A percentile compares a stretch with the other conserved stretches of the same genome.
phyloP scores from a whole-genome alignment of 2,888 invertebrate genomes.

The Hirtodrosophila cameraria region DNA sequence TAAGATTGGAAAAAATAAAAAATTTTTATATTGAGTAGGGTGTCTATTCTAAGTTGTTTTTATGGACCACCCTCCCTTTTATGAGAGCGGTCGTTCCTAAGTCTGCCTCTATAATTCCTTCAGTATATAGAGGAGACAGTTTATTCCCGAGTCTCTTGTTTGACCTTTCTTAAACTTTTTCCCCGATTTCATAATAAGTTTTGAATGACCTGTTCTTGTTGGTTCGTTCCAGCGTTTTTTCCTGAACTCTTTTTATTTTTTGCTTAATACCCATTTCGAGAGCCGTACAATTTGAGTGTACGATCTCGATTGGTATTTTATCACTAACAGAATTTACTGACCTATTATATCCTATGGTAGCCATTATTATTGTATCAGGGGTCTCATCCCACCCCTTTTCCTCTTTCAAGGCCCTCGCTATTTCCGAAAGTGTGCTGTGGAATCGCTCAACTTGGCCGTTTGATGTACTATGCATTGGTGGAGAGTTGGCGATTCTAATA shows the following conservation, averaged over 20 bases:
- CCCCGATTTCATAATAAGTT: neutral
- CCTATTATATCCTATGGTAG: neutral
- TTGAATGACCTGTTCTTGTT: too few species aligned
- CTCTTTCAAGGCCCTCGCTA: neutral
- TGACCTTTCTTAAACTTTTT: neutral
- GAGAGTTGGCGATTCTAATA: slow-evolving; percentile 1
- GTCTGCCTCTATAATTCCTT: slow-evolving; percentile 2
- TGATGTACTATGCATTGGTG: neutral
- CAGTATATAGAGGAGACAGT: slow-evolving; percentile 3
- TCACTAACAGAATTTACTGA: neutral
- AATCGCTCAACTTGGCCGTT: slow-evolving; percentile 5
- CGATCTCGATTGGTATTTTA: neutral
- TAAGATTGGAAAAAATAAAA: too few species aligned
- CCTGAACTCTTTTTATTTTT: neutral
- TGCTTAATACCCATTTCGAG: neutral
- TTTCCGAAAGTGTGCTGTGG: slow-evolving; percentile 1
- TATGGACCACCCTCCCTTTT: too few species aligned
- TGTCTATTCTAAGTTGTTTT: neutral
- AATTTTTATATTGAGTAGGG: neutral
- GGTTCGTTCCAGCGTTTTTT: slow-evolving; percentile 49
- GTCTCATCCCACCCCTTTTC: neutral
- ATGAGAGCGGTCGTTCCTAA: slow-evolving; percentile 8
- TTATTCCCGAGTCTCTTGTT: slow-evolving; percentile 4
- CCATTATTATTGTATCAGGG: neutral
- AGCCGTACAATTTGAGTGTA: neutral